Evolutionary conservation across 2,797 vertebrate genomes (phyloP).

Genomic region (Amazonetta brasiliensis): DNA sequence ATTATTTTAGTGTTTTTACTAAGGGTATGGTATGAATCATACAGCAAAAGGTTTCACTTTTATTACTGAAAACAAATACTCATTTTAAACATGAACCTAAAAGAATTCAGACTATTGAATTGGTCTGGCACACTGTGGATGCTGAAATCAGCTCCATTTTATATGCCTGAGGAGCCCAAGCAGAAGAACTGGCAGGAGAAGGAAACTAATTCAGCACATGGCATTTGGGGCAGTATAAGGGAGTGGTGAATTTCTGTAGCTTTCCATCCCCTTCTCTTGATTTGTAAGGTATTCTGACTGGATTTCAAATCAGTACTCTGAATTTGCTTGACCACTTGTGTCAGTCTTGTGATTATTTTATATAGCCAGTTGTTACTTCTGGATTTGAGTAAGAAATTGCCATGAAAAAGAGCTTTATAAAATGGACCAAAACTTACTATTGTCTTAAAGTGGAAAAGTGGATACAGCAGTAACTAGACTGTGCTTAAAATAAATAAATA

Average conservation of each 20-base stretch:
- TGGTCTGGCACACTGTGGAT: background rate
- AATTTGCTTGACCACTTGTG: background rate
- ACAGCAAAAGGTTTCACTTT: background rate
- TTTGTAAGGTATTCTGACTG: background rate
- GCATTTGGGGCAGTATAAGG: fast-evolving
- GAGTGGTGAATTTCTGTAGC: background rate
- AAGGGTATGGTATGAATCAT: background rate
- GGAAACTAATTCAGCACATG: background rate
- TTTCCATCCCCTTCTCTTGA: background rate
- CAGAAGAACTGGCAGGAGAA: background rate
- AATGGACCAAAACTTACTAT: background rate
- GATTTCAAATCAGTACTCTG: background rate
- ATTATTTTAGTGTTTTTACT: background rate
- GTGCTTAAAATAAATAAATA: background rate
- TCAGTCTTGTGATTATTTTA: background rate
- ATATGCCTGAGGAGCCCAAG: background rate
- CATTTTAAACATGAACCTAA: background rate
- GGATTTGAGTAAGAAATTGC: background rate
- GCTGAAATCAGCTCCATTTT: background rate
- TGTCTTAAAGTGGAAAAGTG: background rate
- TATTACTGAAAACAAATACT: constrained; percentile 6
- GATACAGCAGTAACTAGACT: background rate
- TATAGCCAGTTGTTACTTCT: background rate
- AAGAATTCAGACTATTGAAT: background rate
- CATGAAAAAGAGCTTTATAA: background rate